Evolutionary conservation across 2,888 invertebrate genomes (phyloP), one percentile per base, ranked within the genome.

Genomic region (Scrobipalpa costella): DNA sequence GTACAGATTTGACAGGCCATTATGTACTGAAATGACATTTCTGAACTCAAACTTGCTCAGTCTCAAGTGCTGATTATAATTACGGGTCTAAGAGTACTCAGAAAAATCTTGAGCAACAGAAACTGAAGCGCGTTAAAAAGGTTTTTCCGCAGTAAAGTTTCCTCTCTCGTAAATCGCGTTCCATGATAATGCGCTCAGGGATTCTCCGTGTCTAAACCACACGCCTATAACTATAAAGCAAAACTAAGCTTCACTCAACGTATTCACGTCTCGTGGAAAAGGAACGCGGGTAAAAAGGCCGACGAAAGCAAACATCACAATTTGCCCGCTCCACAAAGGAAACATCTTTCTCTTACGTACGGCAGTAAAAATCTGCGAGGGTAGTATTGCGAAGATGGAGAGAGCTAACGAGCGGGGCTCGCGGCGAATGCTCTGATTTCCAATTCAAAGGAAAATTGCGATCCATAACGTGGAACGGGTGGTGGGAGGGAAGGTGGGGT

Each of bases 391-490:
- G 82, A 87, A 89, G 88, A 88, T 85, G 86, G 85, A 86, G 84
- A 77, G 81, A 75, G 80, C 88, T 90, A 90, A 90, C 90, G 90
- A 89, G 88, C 78, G 77, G 71, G 79, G 75, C 84, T 79, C 83
- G 85, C 83, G 82, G 81, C 85, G 81, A 80, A 76, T 83, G 88
- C 90, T 91, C 91, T 92, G 92, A 92, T 92, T 92, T 92, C 90
- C 92, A 90, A 92, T 92, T 92, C 92, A 91, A 90, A 91, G 91
- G 91, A 90, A 92, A 92, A 92, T 92, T 92, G 92, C 92, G 90
- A 91, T 92, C 90, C 87, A 88, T 88, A 88, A 88, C 86, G 84
- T 81, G 84, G 85, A 83, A 75, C 69, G 80, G 79, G 81, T 73
- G 71, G 73, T 71, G 71, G 73, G 80, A 78, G 71, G 73, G 70